phyloP scores from a whole-genome alignment of 1,140 invertebrate species.

The Saccostrea cuccullata region DNA sequence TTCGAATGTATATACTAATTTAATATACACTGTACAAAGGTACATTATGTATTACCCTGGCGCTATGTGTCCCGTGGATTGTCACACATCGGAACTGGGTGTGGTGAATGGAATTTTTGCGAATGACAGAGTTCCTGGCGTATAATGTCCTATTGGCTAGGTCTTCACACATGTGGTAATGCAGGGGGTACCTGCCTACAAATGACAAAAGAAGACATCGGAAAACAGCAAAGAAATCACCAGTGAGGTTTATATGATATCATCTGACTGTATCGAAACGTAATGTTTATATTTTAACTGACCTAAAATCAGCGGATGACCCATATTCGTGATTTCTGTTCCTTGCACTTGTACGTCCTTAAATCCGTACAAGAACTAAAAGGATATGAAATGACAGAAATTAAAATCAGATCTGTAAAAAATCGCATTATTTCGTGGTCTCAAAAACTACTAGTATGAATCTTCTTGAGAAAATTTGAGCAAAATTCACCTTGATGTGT shows the following conservation, averaged over 20 bases:
- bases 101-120: constrained; percentile 60
- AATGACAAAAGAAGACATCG: neutral
- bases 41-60: neutral
- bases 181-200: constrained; percentile 64
- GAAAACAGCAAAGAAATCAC: too few relatives aligned
- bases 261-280: too few relatives aligned
- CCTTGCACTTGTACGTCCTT: constrained; percentile 56
- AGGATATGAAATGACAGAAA: neutral
- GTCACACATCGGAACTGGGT: constrained; percentile 62
- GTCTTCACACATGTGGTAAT: constrained; percentile 65
- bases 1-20: too few relatives aligned
- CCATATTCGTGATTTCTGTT: constrained; percentile 61
- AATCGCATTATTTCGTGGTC: neutral
- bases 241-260: too few relatives aligned
- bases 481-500: constrained; percentile 10
- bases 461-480: neutral
- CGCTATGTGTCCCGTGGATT: constrained; percentile 61
- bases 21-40: too few relatives aligned
- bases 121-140: constrained; percentile 29
- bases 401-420: neutral
- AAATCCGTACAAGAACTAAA: constrained; percentile 52
- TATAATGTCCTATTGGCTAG: constrained; percentile 43
- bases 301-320: constrained; percentile 56
- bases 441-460: too few relatives aligned
- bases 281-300: neutral